Base-by-base conservation (phyloP, 1,140 invertebrate genomes). In the Drosophila varians region DNA sequence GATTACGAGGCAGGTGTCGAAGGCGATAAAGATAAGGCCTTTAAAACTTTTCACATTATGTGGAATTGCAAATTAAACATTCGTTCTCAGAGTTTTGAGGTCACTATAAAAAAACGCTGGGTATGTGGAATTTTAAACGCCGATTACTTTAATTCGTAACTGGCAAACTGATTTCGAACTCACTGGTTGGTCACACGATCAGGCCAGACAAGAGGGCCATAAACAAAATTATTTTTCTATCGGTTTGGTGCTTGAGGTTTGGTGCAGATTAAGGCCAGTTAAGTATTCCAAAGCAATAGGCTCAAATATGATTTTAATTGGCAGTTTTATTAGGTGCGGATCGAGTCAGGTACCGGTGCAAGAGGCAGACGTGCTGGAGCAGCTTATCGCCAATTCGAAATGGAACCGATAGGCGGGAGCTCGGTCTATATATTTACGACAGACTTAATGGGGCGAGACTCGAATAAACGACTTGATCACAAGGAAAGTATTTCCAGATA, bases 241-340 rank as follows among this genome's bases (percentile, higher is more conserved):
- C 18, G 40, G 51, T 51, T 70, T 31, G 26, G 26, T n/a, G 34
- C 68, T 36, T 48, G 19, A 23, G n/a, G 4, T 31, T 7, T 8
- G 28, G 2, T 38, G 9, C 46, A 66, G 60, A 66, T 66, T 66
- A 66, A n/a, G 19, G 26, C 19, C 11, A 34, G 43, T 48, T 21
- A 52, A 40, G 28, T 23, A 48, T 31, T 53, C 47, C 6, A 9
- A n/a, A n/a, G 31, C 61, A 45, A 46, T 79, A 53, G 57, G 57
- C 11, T 26, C 14, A 83, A 83, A 83, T 83, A 71, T 52, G 79
- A 66, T 84, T 83, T 83, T 83, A 84, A 84, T 83, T 83, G 79
- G 52, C 79, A 66, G 47, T 71, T 83, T 71, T 83, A 83, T 61
- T 21, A 21, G 21, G 21, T 2, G 9, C 28, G 28, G 28, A 31